Conservation (phyloP, 2,797 vertebrate species). For the Echeneis naucrates region DNA sequence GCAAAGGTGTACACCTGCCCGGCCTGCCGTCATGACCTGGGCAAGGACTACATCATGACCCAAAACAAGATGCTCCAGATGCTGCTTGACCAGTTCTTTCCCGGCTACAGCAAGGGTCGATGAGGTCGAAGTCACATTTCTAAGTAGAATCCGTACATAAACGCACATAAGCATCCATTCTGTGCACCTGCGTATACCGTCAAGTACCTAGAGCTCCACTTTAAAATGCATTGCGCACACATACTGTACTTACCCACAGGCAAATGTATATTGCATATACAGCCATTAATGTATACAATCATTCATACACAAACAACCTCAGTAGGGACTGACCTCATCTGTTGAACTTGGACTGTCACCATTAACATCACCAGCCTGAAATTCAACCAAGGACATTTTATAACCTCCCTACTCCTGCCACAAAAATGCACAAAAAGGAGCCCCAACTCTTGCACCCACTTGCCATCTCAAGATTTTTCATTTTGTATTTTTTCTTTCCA, state of each 20-base stretch:
- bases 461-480: constrained; percentile 19
- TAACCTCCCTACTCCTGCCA: constrained; percentile 40
- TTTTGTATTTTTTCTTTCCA: constrained; percentile 6
- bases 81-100: constrained; percentile 98
- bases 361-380: constrained; percentile 82
- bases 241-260: constrained; percentile 71
- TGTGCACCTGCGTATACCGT: constrained; percentile 67
- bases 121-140: constrained; percentile 82
- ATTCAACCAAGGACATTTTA: constrained; percentile 63
- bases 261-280: constrained; percentile 77
- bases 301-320: constrained; percentile 81
- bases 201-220: constrained; percentile 75
- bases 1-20: constrained; percentile 97
- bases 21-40: constrained; percentile 96
- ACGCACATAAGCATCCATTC: constrained; percentile 64
- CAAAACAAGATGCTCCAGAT: constrained; percentile 95
- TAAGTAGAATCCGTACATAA: constrained; percentile 57
- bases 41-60: constrained; percentile 94
- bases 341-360: constrained; percentile 76
- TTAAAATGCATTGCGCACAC: constrained; percentile 71
- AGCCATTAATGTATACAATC: constrained; percentile 82
- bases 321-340: constrained; percentile 85
- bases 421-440: constrained; percentile 59
- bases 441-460: constrained; percentile 30
- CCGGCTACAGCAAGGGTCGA: constrained; percentile 99